Evolutionary conservation across 2,113 vertebrate species (phyloP), one percentile per base, ranked within the genome.

Genomic region (Myiozetetes cayanensis): DNA sequence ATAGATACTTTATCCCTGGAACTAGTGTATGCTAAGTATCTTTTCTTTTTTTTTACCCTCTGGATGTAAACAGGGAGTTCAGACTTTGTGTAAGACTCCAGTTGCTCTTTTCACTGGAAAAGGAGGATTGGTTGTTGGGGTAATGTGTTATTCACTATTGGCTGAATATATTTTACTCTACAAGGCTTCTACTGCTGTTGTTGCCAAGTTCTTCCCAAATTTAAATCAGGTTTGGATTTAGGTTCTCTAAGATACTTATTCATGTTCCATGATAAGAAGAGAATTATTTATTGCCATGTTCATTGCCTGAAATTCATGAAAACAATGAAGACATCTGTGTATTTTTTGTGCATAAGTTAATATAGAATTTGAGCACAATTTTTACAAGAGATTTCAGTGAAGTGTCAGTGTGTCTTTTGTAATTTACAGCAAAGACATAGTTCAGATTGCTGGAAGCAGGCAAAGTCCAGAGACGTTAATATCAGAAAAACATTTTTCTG

Each of bases 191-290:
- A 49, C 43, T 90, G 44, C 65, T 94, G 63, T 27, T 83, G 33
- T 84, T 79, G 46, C 41, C 66, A 85, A 84, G 24, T 86, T 74
- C 53, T 87, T 95, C 95, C 95, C 77, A 90, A 86, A 67, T 89
- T 63, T 86, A 77, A 95, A 77, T 81, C 73, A 71, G 20, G 70
- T 88, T 87, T 90, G 71, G 37, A 41, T 63, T 92, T 87, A 76
- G 39, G 19, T 85, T 93, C 28, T 89, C 56, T 87, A 25, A 96
- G n/a, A 66, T 58, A 49, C 9, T 59, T 87, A 23, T 43, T 94
- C 9, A 33, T 35, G 31, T 80, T 86, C 65, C 53, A 46, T 14
- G 16, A 55, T 28, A 59, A 88, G 50, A 89, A 65, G 23, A 73
- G 2, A 79, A 55, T 37, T 71, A 59, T 41, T 90, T 92, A 78